Conservation (phyloP, 1,140 invertebrate genomes). For the Augochlora pura region DNA sequence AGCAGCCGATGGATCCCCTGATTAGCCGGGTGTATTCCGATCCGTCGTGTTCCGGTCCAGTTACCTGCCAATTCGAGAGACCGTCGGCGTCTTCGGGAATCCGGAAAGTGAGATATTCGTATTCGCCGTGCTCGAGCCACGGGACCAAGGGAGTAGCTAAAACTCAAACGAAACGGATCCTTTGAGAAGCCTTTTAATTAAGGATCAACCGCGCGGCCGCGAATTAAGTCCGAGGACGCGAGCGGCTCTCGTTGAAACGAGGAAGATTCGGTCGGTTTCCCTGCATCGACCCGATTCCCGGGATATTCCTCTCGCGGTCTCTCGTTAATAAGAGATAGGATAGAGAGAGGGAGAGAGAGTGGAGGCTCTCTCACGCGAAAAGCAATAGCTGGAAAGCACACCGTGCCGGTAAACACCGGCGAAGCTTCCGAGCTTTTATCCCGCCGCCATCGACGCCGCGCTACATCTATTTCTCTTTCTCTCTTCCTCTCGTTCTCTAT, state of each 20-base stretch:
- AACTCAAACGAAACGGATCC: slow-evolving; percentile 21
- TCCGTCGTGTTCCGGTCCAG: too few species aligned
- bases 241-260: background rate
- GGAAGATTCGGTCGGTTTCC: slow-evolving; percentile 12
- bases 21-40: too few species aligned
- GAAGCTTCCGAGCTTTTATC: slow-evolving; percentile 26
- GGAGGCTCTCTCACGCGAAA: background rate
- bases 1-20: too few species aligned
- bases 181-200: slow-evolving; percentile 33
- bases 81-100: too few species aligned
- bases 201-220: slow-evolving; percentile 28
- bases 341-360: background rate
- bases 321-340: too few species aligned
- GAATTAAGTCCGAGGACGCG: slow-evolving; percentile 20
- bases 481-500: too few species aligned
- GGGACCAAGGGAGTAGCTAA: too few species aligned
- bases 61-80: too few species aligned
- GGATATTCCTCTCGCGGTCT: background rate
- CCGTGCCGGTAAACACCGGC: slow-evolving; percentile 24
- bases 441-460: background rate
- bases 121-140: too few species aligned
- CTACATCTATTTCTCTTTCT: too few species aligned
- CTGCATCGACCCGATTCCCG: slow-evolving; percentile 5
- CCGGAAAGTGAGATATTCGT: too few species aligned
- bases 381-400: slow-evolving; percentile 28